These are phyloP conservation scores for Caprella mutica DNA, from an alignment of 2,888 invertebrate genomes.

Conservation along the genomic window DNA sequence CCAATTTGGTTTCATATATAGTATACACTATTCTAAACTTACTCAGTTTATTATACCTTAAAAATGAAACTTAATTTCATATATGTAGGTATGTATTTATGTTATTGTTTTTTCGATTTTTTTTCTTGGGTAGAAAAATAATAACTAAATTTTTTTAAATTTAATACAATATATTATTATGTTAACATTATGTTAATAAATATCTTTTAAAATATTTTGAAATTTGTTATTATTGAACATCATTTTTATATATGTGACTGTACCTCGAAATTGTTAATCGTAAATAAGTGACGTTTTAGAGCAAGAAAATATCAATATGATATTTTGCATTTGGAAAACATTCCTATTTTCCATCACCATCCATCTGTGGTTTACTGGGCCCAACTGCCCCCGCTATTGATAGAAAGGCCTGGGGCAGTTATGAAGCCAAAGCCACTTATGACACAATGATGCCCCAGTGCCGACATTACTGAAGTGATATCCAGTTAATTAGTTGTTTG, in stretches of 20 bases:
- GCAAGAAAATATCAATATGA: too few species aligned
- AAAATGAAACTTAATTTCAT: not conserved
- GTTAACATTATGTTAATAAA: not conserved
- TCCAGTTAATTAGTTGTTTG: too few species aligned
- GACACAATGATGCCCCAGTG: too few species aligned
- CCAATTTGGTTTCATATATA: not conserved
- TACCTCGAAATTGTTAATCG: too few species aligned
- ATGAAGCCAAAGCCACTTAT: too few species aligned
- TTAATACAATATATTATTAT: not conserved
- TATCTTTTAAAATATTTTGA: not conserved
- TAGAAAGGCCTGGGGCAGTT: too few species aligned
- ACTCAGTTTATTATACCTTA: not conserved
- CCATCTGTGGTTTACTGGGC: too few species aligned
- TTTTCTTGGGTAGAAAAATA: not conserved
- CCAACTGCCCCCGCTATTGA: too few species aligned
- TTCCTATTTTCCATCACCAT: too few species aligned
- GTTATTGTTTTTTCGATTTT: not conserved
- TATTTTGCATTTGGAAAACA: too few species aligned
- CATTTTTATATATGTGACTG: not conserved
- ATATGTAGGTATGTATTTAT: conserved; percentile 4
- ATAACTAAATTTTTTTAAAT: not conserved
- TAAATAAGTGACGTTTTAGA: too few species aligned
- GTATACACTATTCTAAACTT: not conserved
- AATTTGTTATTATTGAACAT: not conserved
- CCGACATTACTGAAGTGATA: too few species aligned